Evolutionary conservation across 2,888 invertebrate species (phyloP).

Genomic region (Drosophila meridiana): DNA sequence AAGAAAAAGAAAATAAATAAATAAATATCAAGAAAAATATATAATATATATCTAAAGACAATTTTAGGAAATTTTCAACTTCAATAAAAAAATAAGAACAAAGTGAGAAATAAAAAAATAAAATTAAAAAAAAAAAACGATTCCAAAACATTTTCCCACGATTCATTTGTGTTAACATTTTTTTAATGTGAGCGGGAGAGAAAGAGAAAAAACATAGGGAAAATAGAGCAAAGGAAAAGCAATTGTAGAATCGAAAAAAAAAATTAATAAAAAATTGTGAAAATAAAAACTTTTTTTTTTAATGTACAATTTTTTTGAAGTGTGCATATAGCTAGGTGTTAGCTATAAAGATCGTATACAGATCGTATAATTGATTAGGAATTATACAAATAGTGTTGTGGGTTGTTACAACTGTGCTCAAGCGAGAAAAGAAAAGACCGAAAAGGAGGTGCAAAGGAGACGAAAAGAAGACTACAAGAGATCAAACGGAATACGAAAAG

Average conservation of each 20-base stretch:
- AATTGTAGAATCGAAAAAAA: slow-evolving; percentile 28
- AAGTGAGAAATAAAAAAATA: background rate
- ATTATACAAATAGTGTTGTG: slow-evolving; percentile 21
- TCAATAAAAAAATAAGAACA: slow-evolving; percentile 1
- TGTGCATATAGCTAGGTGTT: slow-evolving; percentile 32
- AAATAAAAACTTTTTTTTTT: slow-evolving; percentile 25
- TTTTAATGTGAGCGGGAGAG: slow-evolving; percentile 5
- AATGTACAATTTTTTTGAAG: slow-evolving; percentile 49
- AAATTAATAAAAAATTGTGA: slow-evolving; percentile 22
- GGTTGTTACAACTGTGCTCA: slow-evolving; percentile 46
- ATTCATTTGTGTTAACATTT: slow-evolving; percentile 50
- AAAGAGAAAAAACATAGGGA: background rate
- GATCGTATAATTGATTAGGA: slow-evolving; percentile 19
- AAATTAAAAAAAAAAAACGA: slow-evolving; percentile 8
- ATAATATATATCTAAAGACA: background rate
- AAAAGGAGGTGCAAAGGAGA: background rate
- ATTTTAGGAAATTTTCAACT: slow-evolving; percentile 15
- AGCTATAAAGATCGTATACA: slow-evolving; percentile 14
- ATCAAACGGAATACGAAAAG: background rate
- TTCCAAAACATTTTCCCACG: slow-evolving; percentile 38
- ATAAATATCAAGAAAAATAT: background rate
- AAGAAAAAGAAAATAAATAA: background rate
- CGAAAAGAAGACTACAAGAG: background rate
- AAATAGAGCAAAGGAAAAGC: slow-evolving; percentile 39
- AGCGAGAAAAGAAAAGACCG: background rate